Evolutionary conservation across 2,113 vertebrate species (phyloP).

Genomic region (Anguilla rostrata): DNA sequence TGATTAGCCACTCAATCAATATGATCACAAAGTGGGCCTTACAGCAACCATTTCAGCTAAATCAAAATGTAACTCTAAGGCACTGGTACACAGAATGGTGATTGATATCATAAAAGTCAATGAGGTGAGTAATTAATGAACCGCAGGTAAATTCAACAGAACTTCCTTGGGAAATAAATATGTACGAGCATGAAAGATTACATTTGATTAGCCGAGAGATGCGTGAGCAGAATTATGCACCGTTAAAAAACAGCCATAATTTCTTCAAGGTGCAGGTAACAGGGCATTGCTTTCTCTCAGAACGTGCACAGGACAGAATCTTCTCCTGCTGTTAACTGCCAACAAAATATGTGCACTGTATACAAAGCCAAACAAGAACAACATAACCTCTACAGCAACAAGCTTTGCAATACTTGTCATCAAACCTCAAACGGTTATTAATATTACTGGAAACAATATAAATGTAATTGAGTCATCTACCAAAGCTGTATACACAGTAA

Average conservation of each 20-base stretch:
- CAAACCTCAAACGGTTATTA: not conserved
- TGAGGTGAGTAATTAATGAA: constrained; percentile 42
- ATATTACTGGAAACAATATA: not conserved
- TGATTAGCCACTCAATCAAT: constrained; percentile 7
- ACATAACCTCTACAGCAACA: not conserved
- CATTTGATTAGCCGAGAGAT: constrained; percentile 31
- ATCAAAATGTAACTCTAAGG: constrained; percentile 13
- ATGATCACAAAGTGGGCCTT: constrained; percentile 10
- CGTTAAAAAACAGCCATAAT: not conserved
- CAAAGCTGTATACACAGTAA: not conserved
- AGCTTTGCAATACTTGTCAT: not conserved
- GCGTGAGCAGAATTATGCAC: constrained; percentile 10
- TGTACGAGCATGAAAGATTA: constrained; percentile 19
- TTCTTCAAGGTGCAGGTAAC: not conserved
- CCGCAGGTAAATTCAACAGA: constrained; percentile 28
- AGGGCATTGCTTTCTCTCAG: not conserved
- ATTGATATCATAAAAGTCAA: constrained; percentile 44
- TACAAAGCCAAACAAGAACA: not conserved
- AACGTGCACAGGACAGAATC: not conserved
- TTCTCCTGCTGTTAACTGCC: not conserved
- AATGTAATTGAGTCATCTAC: not conserved
- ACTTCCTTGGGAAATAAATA: constrained; percentile 34
- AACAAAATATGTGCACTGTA: not conserved
- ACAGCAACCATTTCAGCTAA: not conserved
- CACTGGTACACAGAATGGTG: constrained; percentile 15